Base-by-base conservation (phyloP, 2,888 invertebrate species). In the Mythimna vitellina region DNA sequence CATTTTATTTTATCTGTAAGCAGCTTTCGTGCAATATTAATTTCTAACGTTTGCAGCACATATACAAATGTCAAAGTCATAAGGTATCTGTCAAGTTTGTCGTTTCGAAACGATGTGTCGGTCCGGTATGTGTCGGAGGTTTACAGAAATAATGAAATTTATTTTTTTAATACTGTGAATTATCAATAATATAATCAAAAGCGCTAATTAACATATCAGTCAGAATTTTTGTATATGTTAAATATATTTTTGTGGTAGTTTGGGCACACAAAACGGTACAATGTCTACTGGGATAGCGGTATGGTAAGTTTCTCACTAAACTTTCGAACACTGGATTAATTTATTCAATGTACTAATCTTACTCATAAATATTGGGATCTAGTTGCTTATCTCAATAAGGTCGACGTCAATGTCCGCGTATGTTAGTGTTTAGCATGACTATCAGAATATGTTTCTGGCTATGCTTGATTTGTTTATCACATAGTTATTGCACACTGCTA, bases 221-320 rank as follows among this genome's bases (percentile, higher is more conserved):
- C 62, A 63, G 61, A 76, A 76, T 73, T 76, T 72, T 71, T 64
- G 14, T 69, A 76, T 64, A 38, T 71, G 57, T 70, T 66, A 70
- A 35, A 57, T 70, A 54, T 73, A 63, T 63, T 49, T 65, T 69
- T 56, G 75, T 68, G 71, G 20, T 61, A 38, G 46, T 73, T 64
- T 49, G 49, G 20, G 12, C 2, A 38, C 20, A 69, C 38, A 66
- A 65, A 75, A 51, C 53, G 49, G 32, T 38, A 56, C 9, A 69
- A 85, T 85, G 84, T 73, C 76, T 64, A 73, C 80, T 42, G 78
- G 64, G 22, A 60, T 76, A 70, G 84, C 77, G 65, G 61, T 86
- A 66, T 84, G 86, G 83, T 78, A 53, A 86, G 80, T 81, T 75
- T 76, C 38, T 22, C 32, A 51, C 12, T 77, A 29, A 66, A 62